Evolutionary conservation across 2,888 invertebrate genomes (phyloP).

Genomic region (Amiota communis): DNA sequence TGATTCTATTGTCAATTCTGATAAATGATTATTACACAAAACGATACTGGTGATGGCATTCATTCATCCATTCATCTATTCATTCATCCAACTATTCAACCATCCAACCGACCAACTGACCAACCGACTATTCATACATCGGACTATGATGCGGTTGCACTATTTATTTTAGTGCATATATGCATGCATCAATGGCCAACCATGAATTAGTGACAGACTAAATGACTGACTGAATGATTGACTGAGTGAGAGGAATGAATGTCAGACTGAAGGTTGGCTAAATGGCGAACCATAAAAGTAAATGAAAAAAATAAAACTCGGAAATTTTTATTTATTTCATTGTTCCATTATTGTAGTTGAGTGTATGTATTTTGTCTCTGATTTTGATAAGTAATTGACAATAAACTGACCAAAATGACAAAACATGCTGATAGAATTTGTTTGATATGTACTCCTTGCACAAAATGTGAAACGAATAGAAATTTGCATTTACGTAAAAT

Average conservation of each 20-base stretch:
- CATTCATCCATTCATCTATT: neutral
- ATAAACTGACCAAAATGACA: conserved; percentile 19
- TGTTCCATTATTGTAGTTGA: too few relatives aligned
- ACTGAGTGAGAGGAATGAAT: conserved; percentile 47
- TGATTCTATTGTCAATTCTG: conserved; percentile 20
- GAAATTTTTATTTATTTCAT: too few relatives aligned
- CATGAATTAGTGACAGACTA: neutral
- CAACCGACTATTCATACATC: neutral
- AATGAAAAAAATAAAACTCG: neutral
- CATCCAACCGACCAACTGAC: neutral
- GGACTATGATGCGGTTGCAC: conserved; percentile 20
- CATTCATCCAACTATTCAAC: conserved; percentile 7
- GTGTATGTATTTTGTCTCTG: too few relatives aligned
- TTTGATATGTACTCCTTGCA: neutral
- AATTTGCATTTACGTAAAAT: too few relatives aligned
- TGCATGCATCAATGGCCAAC: conserved; percentile 5
- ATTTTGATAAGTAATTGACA: conserved; percentile 17
- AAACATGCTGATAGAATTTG: conserved; percentile 5
- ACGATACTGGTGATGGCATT: conserved; percentile 7
- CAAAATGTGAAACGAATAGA: too few relatives aligned
- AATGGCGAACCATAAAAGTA: neutral
- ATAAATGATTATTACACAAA: conserved; percentile 17
- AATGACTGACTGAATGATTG: conserved; percentile 22
- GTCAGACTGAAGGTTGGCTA: conserved; percentile 17
- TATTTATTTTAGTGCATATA: conserved; percentile 28